Base-by-base conservation (phyloP, 2,113 vertebrate genomes). In the Patagioenas fasciata region DNA sequence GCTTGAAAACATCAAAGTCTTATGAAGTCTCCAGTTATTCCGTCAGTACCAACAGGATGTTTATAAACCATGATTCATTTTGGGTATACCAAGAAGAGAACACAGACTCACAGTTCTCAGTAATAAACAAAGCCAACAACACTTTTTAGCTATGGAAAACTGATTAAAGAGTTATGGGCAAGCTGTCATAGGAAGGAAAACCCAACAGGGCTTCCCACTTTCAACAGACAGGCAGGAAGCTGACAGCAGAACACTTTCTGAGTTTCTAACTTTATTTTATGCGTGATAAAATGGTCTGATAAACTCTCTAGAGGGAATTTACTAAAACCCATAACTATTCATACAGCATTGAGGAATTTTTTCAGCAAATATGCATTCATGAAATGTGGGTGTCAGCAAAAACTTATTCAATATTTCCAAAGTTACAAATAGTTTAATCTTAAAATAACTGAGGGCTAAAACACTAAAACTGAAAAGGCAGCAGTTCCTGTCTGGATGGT, bases 41-140 rank as follows among this genome's bases (percentile, higher is more conserved):
- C 82, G 97, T 95, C 96, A 97, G 96, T 98, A 96, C 85, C 80
- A 93, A 85, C 92, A 81, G 95, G 92, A 96, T 96, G 96, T 97
- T 97, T 96, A 93, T 88, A 91, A 71, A 67, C 31, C n/a, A 50
- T 61, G 67, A 61, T 92, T 95, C 97, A 97, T 87, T 85, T 96
- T 95, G 93, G 92, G 88, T 87, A 97, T 79, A 95, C 88, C 91
- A 95, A 97, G 96, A 96, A 88, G 95, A 96, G 96, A 96, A 95
- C 78, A 92, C 36, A 69, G 71, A 88, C 92, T 96, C 85, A 31
- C 26, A 65, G 83, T 86, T 87, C 53, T 77, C 51, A 40, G 50
- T 73, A 82, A 80, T 64, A 97, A 95, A 98, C 97, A 96, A 96
- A 98, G 89, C 88, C 91, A 90, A 34, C 29, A 70, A n/a, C 80